Evolutionary conservation across 2,113 vertebrate species (phyloP).

Genomic region (Origma solitaria): DNA sequence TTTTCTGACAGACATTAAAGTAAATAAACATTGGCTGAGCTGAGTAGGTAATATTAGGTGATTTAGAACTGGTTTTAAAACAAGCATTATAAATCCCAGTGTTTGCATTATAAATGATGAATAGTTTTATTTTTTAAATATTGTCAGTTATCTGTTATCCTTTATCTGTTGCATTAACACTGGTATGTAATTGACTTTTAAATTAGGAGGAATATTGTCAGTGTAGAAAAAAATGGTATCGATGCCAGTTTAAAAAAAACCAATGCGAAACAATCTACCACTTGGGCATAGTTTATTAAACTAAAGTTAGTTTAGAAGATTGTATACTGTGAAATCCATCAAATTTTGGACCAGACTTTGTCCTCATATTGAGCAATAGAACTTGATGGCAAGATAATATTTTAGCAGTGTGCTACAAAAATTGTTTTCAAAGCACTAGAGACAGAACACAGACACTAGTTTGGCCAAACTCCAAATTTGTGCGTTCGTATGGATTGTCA

Average conservation of each 20-base stretch:
- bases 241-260: background rate
- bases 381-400: background rate
- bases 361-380: background rate
- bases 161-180: background rate
- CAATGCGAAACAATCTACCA: background rate
- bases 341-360: background rate
- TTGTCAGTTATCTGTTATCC: background rate
- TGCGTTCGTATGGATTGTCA: fast-evolving
- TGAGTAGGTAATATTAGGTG: background rate
- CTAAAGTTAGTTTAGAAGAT: background rate
- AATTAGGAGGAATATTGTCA: background rate
- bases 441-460: background rate
- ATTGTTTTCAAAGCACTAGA: background rate
- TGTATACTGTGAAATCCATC: background rate
- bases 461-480: background rate
- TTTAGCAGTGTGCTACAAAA: background rate
- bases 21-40: background rate
- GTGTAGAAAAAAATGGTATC: background rate
- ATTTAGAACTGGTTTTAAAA: background rate
- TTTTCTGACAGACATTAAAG: background rate
- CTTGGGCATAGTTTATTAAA: background rate
- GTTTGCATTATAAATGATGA: background rate
- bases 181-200: background rate
- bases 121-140: background rate
- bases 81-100: background rate